phyloP scores from a whole-genome alignment of 2,888 invertebrate genomes.

The Drosophila dives region DNA sequence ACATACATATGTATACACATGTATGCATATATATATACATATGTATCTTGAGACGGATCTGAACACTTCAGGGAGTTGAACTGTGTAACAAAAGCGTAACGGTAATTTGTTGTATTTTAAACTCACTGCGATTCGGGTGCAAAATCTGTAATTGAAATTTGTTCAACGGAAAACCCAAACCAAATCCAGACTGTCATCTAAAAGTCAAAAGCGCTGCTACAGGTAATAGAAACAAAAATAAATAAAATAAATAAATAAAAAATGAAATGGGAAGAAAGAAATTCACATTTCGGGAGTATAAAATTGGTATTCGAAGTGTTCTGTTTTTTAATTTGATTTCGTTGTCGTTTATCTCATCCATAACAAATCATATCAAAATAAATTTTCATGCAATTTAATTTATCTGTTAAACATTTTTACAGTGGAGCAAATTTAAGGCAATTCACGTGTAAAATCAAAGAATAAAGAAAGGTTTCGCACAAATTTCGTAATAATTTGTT shows the following conservation, averaged over 20 bases:
- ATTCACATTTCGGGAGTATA: conserved; percentile 24
- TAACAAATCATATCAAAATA: conserved; percentile 70
- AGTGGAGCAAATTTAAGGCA: conserved; percentile 1
- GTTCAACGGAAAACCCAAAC: conserved; percentile 31
- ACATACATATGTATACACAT: neutral
- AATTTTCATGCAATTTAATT: conserved; percentile 65
- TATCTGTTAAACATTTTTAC: conserved; percentile 64
- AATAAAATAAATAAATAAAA: conserved; percentile 6
- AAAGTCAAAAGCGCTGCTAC: conserved; percentile 62
- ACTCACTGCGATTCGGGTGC: conserved; percentile 45
- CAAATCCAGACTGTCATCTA: conserved; percentile 49
- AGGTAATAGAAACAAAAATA: conserved; percentile 48
- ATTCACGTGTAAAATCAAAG: neutral
- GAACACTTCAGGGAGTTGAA: conserved; percentile 8
- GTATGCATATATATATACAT: neutral
- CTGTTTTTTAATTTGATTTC: conserved; percentile 46
- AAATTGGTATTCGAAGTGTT: conserved; percentile 32
- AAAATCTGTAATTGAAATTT: conserved; percentile 76
- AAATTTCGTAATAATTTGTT: neutral
- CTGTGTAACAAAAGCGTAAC: conserved; percentile 20
- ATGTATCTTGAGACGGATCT: conserved; percentile 8
- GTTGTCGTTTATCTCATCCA: conserved; percentile 50
- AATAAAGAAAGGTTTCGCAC: neutral
- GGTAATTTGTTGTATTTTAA: conserved; percentile 37
- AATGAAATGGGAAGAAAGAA: neutral